Base-by-base conservation (phyloP, 1,140 invertebrate genomes). In the Drosophila kepulauana region DNA sequence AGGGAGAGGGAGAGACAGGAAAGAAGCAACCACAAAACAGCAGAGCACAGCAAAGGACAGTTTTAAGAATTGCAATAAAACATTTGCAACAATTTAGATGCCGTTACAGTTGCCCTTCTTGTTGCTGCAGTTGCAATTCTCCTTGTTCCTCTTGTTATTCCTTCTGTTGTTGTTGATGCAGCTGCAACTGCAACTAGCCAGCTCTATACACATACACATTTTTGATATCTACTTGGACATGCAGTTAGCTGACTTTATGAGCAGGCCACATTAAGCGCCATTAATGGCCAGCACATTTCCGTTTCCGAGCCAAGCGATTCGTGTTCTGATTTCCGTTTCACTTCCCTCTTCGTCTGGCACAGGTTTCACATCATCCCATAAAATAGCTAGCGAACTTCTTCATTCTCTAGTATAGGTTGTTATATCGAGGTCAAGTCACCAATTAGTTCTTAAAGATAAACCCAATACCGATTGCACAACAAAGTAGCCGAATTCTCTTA, bases 41-140 rank as follows among this genome's bases (percentile, higher is more conserved):
- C 13, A 68, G 48, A 45, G 51, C 51, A 45, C 15, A 45, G 64
- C 43, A 66, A 43, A 66, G 70, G 70, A 77, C 70, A 54, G 51
- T 81, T 70, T 86, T 59, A 81, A 86, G 82, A 71, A 86, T 73
- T 79, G 82, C 82, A 82, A 86, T 86, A 79, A 86, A 86, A 86
- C 81, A 86, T 85, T 82, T 86, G 82, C 82, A 86, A 86, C 82
- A 86, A 86, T 86, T 86, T 86, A 86, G 82, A 81, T 79, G 82
- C 71, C 82, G 72, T 61, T 56, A 38, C 51, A 33, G 11, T 35
- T 51, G 67, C 67, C 35, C 35, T 38, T 38, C 35, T 38, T 38
- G 35, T 43, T 51, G 49, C 38, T 54, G 48, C 11, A 52, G 15
- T 8, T 54, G 52, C 30, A 13, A 30, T 48, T 46, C n/a, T 46